Evolutionary conservation across 2,113 vertebrate genomes (phyloP).

Genomic region (Nothobranchius furzeri): DNA sequence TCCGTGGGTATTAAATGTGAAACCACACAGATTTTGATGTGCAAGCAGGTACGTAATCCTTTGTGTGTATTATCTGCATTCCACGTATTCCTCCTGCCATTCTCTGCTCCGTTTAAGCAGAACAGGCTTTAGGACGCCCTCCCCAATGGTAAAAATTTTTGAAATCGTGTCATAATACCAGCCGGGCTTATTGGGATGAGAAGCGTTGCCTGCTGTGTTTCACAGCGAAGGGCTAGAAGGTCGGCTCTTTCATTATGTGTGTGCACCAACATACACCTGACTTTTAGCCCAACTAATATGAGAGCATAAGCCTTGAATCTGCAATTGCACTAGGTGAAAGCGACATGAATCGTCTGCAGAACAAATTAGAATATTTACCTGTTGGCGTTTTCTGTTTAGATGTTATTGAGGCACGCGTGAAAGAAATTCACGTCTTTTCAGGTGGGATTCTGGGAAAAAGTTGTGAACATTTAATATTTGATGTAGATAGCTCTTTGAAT

Average conservation of each 20-base stretch:
- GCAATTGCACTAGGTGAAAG: conserved; percentile 61
- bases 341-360: conserved; percentile 34
- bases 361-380: conserved; percentile 53
- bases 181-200: conserved; percentile 66
- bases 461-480: too few relatives aligned
- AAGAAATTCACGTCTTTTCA: not conserved
- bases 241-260: conserved; percentile 62
- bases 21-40: conserved; percentile 53
- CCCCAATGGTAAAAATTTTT: conserved; percentile 27
- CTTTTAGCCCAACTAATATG: conserved; percentile 50
- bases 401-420: conserved; percentile 32
- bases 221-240: conserved; percentile 68
- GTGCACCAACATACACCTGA: conserved; percentile 36
- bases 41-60: conserved; percentile 65
- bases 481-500: too few relatives aligned
- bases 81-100: conserved; percentile 55
- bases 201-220: conserved; percentile 51
- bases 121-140: conserved; percentile 55
- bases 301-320: conserved; percentile 20
- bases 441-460: too few relatives aligned
- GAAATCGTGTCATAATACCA: conserved; percentile 65
- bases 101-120: conserved; percentile 50
- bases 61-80: conserved; percentile 71
- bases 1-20: conserved; percentile 53
- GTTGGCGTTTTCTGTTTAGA: conserved; percentile 51